phyloP scores from a whole-genome alignment of 2,797 vertebrate genomes.

The Cynopterus sphinx region DNA sequence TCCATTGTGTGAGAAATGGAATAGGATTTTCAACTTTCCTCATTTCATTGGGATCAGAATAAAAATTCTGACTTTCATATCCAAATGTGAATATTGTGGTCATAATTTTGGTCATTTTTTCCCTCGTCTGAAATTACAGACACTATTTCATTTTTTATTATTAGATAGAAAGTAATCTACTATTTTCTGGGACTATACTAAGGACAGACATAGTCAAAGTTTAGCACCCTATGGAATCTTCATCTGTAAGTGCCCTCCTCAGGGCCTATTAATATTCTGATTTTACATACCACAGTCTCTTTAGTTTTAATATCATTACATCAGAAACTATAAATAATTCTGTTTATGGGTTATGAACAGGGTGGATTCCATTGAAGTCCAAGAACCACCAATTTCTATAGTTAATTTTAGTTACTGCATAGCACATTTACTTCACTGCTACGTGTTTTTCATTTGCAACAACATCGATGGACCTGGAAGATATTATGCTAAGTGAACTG shows the following conservation, averaged over 20 bases:
- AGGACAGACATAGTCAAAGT: not conserved
- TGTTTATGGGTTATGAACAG: not conserved
- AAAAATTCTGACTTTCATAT: not conserved
- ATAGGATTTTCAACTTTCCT: not conserved
- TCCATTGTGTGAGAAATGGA: not conserved
- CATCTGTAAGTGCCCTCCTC: not conserved
- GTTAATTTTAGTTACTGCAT: not conserved
- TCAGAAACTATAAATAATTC: not conserved
- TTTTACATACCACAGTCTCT: not conserved
- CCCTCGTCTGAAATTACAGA: not conserved
- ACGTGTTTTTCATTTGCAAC: not conserved
- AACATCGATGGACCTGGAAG: no score
- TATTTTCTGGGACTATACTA: not conserved
- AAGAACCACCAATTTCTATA: not conserved
- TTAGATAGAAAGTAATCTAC: not conserved
- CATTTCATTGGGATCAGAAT: not conserved
- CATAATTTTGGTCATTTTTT: not conserved
- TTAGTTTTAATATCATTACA: not conserved
- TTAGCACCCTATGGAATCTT: not conserved
- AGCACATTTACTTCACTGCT: not conserved
- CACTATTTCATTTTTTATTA: not conserved
- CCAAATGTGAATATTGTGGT: not conserved
- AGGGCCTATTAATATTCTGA: not conserved
- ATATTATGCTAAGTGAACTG: no score
- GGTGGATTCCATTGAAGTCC: not conserved